Conservation (phyloP, 2,797 vertebrate species). For the Melanotaenia boesemani region DNA sequence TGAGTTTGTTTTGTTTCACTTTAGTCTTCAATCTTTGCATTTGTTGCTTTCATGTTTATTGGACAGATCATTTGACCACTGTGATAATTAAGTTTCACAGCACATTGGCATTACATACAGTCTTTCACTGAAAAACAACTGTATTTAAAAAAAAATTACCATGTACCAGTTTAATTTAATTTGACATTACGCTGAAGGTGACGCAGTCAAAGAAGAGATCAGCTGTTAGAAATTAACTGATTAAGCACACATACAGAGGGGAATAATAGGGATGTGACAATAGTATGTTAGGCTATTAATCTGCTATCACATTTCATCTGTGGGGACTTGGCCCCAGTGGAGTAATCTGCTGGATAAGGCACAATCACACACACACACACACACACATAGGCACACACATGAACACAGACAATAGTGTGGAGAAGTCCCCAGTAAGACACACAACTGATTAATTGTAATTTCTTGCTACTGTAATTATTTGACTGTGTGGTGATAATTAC, state of each 20-base stretch:
- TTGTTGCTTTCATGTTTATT: not conserved
- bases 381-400: slow-evolving; percentile 25
- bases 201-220: slow-evolving; percentile 25
- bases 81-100: not conserved
- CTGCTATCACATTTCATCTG: slow-evolving; percentile 72
- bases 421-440: slow-evolving; percentile 73
- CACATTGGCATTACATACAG: not conserved
- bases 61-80: not conserved
- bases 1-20: not conserved
- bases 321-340: slow-evolving; percentile 71
- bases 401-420: slow-evolving; percentile 34
- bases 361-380: slow-evolving; percentile 34
- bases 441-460: slow-evolving; percentile 83
- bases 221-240: slow-evolving; percentile 53
- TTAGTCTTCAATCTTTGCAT: not conserved
- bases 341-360: slow-evolving; percentile 63
- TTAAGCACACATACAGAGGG: slow-evolving; percentile 48
- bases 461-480: slow-evolving; percentile 84
- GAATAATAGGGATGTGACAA: slow-evolving; percentile 65
- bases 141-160: not conserved
- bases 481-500: slow-evolving; percentile 83
- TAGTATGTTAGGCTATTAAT: slow-evolving; percentile 72
- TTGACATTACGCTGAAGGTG: slow-evolving; percentile 36
- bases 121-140: not conserved
- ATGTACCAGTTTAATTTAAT: slow-evolving; percentile 8